phyloP scores from a whole-genome alignment of 2,888 invertebrate genomes.

The Campoletis raptor region DNA sequence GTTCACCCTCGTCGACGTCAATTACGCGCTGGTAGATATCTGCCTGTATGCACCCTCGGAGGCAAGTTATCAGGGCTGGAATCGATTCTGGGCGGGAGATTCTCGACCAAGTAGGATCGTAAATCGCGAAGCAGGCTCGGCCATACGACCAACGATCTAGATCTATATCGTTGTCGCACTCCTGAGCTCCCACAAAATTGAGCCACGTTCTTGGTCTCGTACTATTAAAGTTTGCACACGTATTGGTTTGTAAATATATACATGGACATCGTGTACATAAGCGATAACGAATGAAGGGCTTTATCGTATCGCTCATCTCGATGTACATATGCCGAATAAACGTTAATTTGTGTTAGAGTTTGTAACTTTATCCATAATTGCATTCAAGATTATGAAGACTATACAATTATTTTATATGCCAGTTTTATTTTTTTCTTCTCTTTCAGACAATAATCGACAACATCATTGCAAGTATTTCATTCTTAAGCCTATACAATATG shows the following conservation, averaged over 20 bases:
- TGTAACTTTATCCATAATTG: not conserved
- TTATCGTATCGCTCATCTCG: constrained; percentile 31
- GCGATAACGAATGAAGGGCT: constrained; percentile 24
- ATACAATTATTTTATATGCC: not conserved
- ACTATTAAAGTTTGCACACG: not conserved
- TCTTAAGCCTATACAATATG: not conserved
- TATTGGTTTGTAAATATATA: constrained; percentile 14
- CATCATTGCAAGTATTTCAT: not conserved
- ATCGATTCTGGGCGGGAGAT: constrained; percentile 46
- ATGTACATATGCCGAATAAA: constrained; percentile 11
- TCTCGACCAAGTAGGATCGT: constrained; percentile 48
- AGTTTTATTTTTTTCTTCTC: not conserved
- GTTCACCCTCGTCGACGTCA: constrained; percentile 57
- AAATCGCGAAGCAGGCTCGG: constrained; percentile 50
- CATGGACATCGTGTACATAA: not conserved
- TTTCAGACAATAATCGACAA: not conserved
- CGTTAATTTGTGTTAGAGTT: not conserved
- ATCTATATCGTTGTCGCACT: constrained; percentile 34
- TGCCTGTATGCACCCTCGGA: constrained; percentile 46
- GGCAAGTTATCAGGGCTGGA: constrained; percentile 42
- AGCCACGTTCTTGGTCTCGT: constrained; percentile 24
- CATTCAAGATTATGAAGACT: not conserved
- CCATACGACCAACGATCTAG: constrained; percentile 41
- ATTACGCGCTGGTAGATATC: constrained; percentile 51
- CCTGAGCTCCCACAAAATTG: constrained; percentile 44